These are phyloP conservation scores for Nomada ferruginata DNA, from an alignment of 2,888 invertebrate genomes.

Conservation along the genomic window DNA sequence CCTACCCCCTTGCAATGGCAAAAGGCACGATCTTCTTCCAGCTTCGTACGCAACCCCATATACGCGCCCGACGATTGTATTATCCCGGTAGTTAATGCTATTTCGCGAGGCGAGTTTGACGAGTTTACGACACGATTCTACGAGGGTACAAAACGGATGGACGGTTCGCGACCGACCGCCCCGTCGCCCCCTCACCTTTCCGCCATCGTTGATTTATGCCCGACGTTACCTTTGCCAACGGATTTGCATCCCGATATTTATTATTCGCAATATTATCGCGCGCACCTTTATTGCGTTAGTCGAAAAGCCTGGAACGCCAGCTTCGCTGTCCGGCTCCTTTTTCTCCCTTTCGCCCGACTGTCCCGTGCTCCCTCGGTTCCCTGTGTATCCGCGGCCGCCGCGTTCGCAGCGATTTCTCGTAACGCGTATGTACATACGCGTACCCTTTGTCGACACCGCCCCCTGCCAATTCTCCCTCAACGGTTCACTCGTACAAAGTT, in stretches of 20 bases:
- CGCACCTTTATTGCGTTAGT: conserved; percentile 82
- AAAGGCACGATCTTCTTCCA: conserved; percentile 34
- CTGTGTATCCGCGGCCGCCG: conserved; percentile 28
- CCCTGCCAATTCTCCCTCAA: conserved; percentile 19
- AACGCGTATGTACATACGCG: conserved; percentile 8
- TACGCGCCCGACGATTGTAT: conserved; percentile 80
- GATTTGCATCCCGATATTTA: conserved; percentile 84
- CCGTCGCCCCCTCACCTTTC: conserved; percentile 36
- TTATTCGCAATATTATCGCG: conserved; percentile 83
- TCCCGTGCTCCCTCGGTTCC: conserved; percentile 30
- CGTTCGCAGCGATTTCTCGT: conserved; percentile 47
- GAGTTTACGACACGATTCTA: conserved; percentile 83
- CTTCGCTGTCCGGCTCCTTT: conserved; percentile 28
- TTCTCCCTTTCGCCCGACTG: conserved; percentile 12
- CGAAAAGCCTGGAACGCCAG: conserved; percentile 74
- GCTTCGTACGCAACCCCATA: conserved; percentile 36
- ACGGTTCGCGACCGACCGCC: conserved; percentile 55
- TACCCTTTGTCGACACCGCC: conserved; percentile 25
- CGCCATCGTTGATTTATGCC: conserved; percentile 82
- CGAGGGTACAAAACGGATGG: conserved; percentile 77
- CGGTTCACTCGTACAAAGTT: conserved; percentile 25
- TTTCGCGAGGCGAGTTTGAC: conserved; percentile 83
- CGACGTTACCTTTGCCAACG: conserved; percentile 84
- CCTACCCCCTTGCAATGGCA: too few relatives aligned
- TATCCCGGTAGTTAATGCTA: conserved; percentile 83